Evolutionary conservation across 2,888 invertebrate species (phyloP), one percentile per base, ranked within the genome.

Genomic region (Epiperipatus broadwayi): DNA sequence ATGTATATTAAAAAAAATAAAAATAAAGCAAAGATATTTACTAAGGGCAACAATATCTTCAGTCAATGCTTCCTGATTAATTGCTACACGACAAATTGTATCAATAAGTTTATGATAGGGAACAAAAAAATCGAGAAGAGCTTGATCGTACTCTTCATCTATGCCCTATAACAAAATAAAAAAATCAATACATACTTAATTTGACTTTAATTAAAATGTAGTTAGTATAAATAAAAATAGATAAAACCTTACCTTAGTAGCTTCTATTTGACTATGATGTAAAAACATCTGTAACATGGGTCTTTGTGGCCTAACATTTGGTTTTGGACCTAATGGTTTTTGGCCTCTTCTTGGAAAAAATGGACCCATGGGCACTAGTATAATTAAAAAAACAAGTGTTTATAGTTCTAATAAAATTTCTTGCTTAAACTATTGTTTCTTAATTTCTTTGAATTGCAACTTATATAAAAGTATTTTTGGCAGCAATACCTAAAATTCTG

Each of bases 31-130:
- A 14, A 2, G n/a, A 30, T 22, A 53, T 54, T 50, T 51, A 54
- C 83, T 81, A 46, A 89, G 64, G 53, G 77, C 75, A 43, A 89
- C 77, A 47, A 89, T 67, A 38, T 78, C 74, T 52, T 84, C 80
- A 36, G 78, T 78, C 61, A 89, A 72, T 51, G 76, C 77, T 52
- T 83, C 79, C 50, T 80, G 77, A 54, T 78, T 79, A 43, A 87
- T 78, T 41, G 87, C 85, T 53, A 87, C 72, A 30, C 87, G 72
- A 60, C 85, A 79, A 65, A 76, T 65, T 48, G 75, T 66, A 63
- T 89, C 87, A 39, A 89, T 74, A 45, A 89, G 75, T 52, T 75
- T 75, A 57, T 89, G 87, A 58, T 89, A 89, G 0, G 85, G 85
- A 20, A 72, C 62, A 60, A 79, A 85, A 57, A 78, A 80, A 46